Base-by-base conservation (phyloP, 2,797 vertebrate species). In the Craterocephalus amniculus region DNA sequence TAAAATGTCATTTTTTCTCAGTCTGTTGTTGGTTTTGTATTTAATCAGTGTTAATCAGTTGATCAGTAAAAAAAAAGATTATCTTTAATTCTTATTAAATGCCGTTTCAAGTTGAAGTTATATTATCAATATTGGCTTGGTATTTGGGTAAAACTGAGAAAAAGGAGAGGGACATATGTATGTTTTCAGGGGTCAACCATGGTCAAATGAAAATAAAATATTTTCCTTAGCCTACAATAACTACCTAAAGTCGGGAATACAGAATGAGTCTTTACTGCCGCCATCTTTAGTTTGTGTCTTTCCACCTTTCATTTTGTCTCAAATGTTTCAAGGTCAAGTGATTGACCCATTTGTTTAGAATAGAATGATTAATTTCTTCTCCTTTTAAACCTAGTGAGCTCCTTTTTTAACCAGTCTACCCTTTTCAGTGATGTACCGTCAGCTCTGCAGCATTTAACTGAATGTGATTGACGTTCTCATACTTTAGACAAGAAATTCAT, bases 1-100 rank as follows among this genome's bases (percentile, higher is more conserved):
- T 94, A 94, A 94, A 94, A 91, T 93, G 87, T 91, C 90, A 81
- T 94, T 94, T 93, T 91, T 94, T 91, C 92, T 93, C 92, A 92
- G 83, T 76, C 70, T 81, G 31, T 70, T 18, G 70, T 84, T 67
- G 79, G 70, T 14, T 22, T 13, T 61, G 52, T 20, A 58, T 13
- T 45, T 64, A 56, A 2, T 34, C 7, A 32, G 31, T 3, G 3
- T 63, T 38, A 5, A 10, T 24, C 7, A 0, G 11, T 27, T 20
- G 16, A 36, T 12, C 35, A 36, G 35, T 36, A n/a, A n/a, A n/a
- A n/a, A n/a, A n/a, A n/a, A n/a, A n/a, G n/a, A n/a, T n/a, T 13
- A 38, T 4, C 12, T 38, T 38, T 40, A 32, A 14, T 43, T 18
- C 38, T 43, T 43, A 14, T 16, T 40, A 40, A 40, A 40, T 16